A percentile compares a stretch with the other conserved stretches of the same genome.
phyloP scores from a whole-genome alignment of 1,140 invertebrate genomes.

The Drosophila arizonae region DNA sequence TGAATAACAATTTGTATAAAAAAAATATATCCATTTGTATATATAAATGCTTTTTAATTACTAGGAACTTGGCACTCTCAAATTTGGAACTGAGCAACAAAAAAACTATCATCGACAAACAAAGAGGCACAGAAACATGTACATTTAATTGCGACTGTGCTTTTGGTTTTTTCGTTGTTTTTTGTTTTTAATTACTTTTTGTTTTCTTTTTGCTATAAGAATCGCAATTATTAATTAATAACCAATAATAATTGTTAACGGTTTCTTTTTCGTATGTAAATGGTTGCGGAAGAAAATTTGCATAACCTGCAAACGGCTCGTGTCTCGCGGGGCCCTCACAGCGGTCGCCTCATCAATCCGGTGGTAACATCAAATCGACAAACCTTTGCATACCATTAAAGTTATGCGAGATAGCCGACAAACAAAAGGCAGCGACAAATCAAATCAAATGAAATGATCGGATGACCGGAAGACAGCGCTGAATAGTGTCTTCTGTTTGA shows the following conservation, averaged over 20 bases:
- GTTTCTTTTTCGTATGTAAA: constrained; percentile 68
- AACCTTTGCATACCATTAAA: constrained; percentile 61
- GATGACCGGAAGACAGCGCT: constrained; percentile 53
- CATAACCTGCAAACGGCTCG: constrained; percentile 58
- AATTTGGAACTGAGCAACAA: constrained; percentile 40
- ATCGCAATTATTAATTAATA: constrained; percentile 45
- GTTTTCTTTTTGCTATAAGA: constrained; percentile 1
- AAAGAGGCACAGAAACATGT: constrained; percentile 22
- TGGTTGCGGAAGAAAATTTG: constrained; percentile 76
- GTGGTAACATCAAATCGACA: constrained; percentile 54
- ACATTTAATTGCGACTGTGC: constrained; percentile 46
- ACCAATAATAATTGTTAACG: constrained; percentile 72
- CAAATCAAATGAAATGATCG: constrained; percentile 37
- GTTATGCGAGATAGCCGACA: constrained; percentile 9
- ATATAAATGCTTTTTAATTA: constrained; percentile 3
- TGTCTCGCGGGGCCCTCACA: constrained; percentile 15
- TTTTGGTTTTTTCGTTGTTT: neutral
- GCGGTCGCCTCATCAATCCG: constrained; percentile 15
- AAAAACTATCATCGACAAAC: neutral
- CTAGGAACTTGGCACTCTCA: constrained; percentile 27
- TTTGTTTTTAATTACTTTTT: neutral
- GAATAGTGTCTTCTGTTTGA: constrained; percentile 47
- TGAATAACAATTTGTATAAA: too few relatives aligned
- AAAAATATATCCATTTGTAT: neutral
- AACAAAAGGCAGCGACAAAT: constrained; percentile 49